Evolutionary conservation across 2,888 invertebrate genomes (phyloP).

Genomic region (Stramonita haemastoma): DNA sequence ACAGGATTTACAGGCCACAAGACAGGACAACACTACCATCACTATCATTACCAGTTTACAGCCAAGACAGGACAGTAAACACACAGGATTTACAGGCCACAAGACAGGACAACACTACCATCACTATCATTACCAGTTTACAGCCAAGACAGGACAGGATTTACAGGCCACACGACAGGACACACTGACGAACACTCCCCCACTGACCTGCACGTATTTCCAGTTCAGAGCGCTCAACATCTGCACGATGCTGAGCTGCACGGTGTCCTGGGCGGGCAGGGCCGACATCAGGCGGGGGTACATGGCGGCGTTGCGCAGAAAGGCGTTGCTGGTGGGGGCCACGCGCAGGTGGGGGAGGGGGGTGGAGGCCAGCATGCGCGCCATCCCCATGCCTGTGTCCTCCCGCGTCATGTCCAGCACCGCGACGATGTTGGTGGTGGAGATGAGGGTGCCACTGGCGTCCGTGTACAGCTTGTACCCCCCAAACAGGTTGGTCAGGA

Average conservation of each 20-base stretch:
- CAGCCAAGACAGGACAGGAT: too few relatives aligned
- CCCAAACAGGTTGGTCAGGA: conserved; percentile 62
- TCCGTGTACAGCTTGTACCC: conserved; percentile 57
- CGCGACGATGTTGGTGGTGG: conserved; percentile 60
- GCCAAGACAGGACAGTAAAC: too few relatives aligned
- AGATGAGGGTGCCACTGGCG: conserved; percentile 53
- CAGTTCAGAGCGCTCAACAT: conserved; percentile 74
- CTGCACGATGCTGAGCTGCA: conserved; percentile 69
- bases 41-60: too few relatives aligned
- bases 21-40: too few relatives aligned
- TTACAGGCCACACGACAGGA: background rate
- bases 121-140: too few relatives aligned
- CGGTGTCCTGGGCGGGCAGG: conserved; percentile 60
- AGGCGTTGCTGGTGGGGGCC: conserved; percentile 55
- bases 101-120: too few relatives aligned
- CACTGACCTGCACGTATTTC: conserved; percentile 74
- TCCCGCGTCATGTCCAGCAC: conserved; percentile 57
- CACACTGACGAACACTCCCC: background rate
- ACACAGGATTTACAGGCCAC: background rate
- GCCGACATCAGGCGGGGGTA: conserved; percentile 66
- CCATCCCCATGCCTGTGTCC: conserved; percentile 26
- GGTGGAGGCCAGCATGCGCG: conserved; percentile 78
- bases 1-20: background rate
- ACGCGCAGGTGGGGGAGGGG: conserved; percentile 79
- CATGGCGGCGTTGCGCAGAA: conserved; percentile 48